Base-by-base conservation (phyloP, 2,113 vertebrate genomes). In the Machaerirhynchus nigripectus region DNA sequence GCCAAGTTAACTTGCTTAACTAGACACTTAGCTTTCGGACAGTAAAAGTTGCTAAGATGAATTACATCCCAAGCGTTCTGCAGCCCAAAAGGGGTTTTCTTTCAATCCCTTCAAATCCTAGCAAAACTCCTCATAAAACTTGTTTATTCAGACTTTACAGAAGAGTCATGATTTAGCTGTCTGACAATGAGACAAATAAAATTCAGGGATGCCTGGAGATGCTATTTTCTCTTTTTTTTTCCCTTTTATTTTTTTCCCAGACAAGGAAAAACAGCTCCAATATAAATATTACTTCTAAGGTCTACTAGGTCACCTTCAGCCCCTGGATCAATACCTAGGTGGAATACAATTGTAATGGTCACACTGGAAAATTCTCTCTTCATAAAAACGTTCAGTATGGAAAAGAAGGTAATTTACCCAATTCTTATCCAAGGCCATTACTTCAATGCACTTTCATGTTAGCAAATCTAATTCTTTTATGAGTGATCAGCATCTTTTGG, bases 1-100 rank as follows among this genome's bases (percentile, higher is more conserved):
- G 71, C 26, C 71, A 86, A 93, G 94, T 61, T 94, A 90, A 69
- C 88, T 74, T 80, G 63, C 50, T 86, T 92, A 90, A 74, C 82
- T 39, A 69, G 71, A 85, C 44, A 37, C 22, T 85, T 53, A 75
- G 44, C 16, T 83, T 90, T 88, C 0, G 3, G 55, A 80, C n/a
- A 84, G 57, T 33, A 83, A 53, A 91, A 92, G 37, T 80, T 84
- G 28, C 33, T 80, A 50, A 86, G 7, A 92, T 37, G 4, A 92
- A 90, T 91, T 80, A 63, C 44, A 84, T 26, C 23, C 33, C 73
- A 84, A 61, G n/a, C 0, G 0, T 40, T 87, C 47, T 67, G 15
- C 33, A 27, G 46, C 31, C 74, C 50, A 42, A 40, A 71, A 47
- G 20, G 37, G 57, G 26, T 81, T 44, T 78, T 90, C 71, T 84